Evolutionary conservation across 2,113 vertebrate species (phyloP), one percentile per base, ranked within the genome.

Genomic region (Pongo abelii): DNA sequence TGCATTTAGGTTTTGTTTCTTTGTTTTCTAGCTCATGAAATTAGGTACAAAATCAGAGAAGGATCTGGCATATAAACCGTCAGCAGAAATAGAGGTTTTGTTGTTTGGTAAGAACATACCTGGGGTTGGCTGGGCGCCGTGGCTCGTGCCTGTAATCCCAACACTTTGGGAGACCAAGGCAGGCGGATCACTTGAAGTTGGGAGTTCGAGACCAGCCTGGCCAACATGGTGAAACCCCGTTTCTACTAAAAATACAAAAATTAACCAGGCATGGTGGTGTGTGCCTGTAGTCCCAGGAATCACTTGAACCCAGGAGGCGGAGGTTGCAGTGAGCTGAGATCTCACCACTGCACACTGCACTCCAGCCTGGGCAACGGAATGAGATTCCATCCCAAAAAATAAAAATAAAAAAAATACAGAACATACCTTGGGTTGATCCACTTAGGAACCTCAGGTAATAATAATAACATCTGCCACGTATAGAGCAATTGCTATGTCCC

Each of bases 21-120:
- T 75, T 83, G 43, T 93, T 79, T 88, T 69, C 61, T 59, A 84
- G 55, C 25, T 92, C 69, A 78, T 84, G 40, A 91, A 88, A 91
- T 70, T 57, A 90, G 48, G 46, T 75, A 57, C n/a, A 32, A 59
- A 94, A 23, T 84, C 74, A 92, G 75, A 72, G 77, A 72, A 16
- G 25, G 52, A 6, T 84, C 30, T 80, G 52, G 27, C 27, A 8
- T 69, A 22, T 84, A 46, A 67, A 52, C 75, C 40, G 22, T 12
- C 17, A n/a, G 17, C 48, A 83, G 6, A 35, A 84, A 78, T 52
- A 78, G 69, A 43, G 40, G 11, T 75, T 75, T 20, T 74, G n/a
- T 13, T 83, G 23, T 35, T 95, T 90, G 48, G 8, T 50, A 74
- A 79, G 70, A 67, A 52, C 13, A 32, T 83, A 30, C 38, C 22